Conservation (phyloP, 2,888 invertebrate genomes). For the Xylota sylvarum region DNA sequence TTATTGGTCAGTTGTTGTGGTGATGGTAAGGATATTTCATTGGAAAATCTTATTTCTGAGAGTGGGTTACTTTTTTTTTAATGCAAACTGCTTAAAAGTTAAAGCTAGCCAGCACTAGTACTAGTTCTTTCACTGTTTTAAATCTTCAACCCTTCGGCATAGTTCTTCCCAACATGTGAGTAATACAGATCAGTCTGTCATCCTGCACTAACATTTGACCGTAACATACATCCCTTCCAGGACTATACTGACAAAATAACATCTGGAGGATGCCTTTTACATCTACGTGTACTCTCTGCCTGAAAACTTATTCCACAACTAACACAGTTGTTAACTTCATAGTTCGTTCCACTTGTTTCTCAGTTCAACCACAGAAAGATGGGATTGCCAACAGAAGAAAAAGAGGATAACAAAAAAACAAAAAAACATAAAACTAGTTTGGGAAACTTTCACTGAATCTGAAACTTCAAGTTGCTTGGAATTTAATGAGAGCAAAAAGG, state of each 20-base stretch:
- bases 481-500: constrained; percentile 47
- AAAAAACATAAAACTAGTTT: constrained; percentile 10
- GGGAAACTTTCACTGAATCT: constrained; percentile 46
- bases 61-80: too few relatives aligned
- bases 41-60: too few relatives aligned
- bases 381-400: not conserved
- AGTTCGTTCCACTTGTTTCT: constrained; percentile 45
- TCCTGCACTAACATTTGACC: constrained; percentile 7
- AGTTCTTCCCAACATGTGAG: not conserved
- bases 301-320: constrained; percentile 27
- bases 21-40: not conserved
- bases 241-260: not conserved
- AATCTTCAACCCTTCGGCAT: not conserved
- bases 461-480: constrained; percentile 41
- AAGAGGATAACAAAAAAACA: not conserved
- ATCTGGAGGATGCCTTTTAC: constrained; percentile 11
- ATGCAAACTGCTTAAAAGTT: too few relatives aligned
- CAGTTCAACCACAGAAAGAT: constrained; percentile 45
- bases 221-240: not conserved
- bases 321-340: constrained; percentile 53
- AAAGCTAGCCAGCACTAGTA: too few relatives aligned
- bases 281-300: not conserved
- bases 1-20: too few relatives aligned
- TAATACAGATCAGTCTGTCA: not conserved
- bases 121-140: not conserved